These are phyloP conservation scores for Enteromius afrohamiltoni DNA, from an alignment of 2,797 vertebrate genomes.

Conservation along the genomic window DNA sequence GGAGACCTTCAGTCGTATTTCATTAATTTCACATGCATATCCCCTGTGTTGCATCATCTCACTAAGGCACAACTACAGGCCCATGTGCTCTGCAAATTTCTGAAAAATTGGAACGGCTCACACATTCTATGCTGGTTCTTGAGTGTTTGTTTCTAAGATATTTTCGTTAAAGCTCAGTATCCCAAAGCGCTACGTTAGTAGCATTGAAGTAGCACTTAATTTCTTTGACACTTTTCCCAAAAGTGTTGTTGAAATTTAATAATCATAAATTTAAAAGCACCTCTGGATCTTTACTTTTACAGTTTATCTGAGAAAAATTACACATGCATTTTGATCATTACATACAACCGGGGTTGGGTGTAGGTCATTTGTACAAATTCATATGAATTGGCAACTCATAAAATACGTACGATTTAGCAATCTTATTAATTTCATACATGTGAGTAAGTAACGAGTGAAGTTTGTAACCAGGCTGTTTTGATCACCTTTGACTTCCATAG, in stretches of 20 bases:
- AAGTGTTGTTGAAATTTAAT: background rate
- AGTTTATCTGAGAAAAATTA: background rate
- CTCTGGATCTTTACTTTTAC: background rate
- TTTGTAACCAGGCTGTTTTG: no score
- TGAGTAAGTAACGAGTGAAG: no score
- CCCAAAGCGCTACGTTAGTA: background rate
- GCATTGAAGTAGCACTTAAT: background rate
- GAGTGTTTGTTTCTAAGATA: background rate
- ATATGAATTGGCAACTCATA: no score
- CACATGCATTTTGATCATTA: background rate
- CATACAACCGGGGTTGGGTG: no score
- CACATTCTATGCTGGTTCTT: background rate
- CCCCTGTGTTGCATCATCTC: slow-evolving; percentile 3
- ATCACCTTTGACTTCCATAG: no score
- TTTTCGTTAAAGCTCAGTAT: background rate
- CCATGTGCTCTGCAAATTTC: background rate
- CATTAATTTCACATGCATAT: slow-evolving; percentile 16
- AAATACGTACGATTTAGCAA: no score
- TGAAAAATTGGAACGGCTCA: background rate
- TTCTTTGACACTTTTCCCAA: background rate
- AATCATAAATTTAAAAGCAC: background rate
- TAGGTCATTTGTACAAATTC: no score
- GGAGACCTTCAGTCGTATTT: slow-evolving; percentile 29
- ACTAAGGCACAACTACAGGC: background rate
- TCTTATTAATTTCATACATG: no score